Conservation (phyloP, 2,888 invertebrate genomes). For the Cyclophora punctaria region DNA sequence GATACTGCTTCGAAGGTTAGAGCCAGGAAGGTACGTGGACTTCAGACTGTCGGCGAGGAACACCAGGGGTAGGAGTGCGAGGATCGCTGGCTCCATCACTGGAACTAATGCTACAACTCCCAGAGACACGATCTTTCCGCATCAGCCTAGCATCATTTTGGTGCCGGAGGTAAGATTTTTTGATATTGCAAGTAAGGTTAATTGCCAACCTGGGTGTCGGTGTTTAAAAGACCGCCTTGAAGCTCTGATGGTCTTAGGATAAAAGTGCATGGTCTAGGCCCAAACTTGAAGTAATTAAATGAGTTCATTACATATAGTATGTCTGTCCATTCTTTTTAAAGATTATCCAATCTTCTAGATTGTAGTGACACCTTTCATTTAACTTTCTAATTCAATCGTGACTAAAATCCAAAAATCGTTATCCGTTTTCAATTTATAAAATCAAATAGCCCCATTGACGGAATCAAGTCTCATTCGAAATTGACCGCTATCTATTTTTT, state of each 20-base stretch:
- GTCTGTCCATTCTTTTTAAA: too few species aligned
- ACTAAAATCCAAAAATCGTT: conserved; percentile 1
- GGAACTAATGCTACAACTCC: conserved; percentile 90
- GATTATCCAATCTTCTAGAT: too few species aligned
- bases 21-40: conserved; percentile 89
- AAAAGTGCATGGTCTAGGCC: too few species aligned
- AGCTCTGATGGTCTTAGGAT: too few species aligned
- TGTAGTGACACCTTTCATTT: too few species aligned
- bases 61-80: conserved; percentile 84
- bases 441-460: conserved; percentile 9
- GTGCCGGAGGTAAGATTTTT: conserved; percentile 79
- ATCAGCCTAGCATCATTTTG: conserved; percentile 84
- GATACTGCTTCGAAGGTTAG: conserved; percentile 82
- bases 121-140: conserved; percentile 87
- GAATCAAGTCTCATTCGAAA: conserved; percentile 11
- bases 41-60: conserved; percentile 83
- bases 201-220: too few species aligned
- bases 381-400: too few species aligned
- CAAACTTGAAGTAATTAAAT: too few species aligned
- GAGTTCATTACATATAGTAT: too few species aligned
- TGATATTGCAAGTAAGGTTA: background rate
- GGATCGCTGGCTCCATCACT: conserved; percentile 85
- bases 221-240: too few species aligned
- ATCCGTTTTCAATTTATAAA: conserved; percentile 5
- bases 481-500: conserved; percentile 15